A percentile compares a stretch with the other conserved stretches of the same genome.
Conservation (phyloP, 2,888 invertebrate genomes). For the Chaetogeoica ovagalla region DNA sequence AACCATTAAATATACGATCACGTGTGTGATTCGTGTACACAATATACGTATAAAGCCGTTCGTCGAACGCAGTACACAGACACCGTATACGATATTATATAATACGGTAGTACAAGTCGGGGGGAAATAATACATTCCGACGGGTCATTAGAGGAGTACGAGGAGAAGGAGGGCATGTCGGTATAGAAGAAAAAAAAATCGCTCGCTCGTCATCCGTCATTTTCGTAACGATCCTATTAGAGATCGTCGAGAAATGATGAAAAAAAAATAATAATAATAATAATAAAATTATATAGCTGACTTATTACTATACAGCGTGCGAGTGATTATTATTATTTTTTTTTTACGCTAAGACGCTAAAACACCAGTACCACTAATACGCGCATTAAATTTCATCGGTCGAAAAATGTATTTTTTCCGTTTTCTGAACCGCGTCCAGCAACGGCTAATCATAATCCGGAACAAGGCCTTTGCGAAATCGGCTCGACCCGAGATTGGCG, state of each 20-base stretch:
- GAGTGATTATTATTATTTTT: too few relatives aligned
- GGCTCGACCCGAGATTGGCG: too few relatives aligned
- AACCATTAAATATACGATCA: slow-evolving; percentile 25
- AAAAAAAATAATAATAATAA: not conserved
- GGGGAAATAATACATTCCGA: slow-evolving; percentile 34
- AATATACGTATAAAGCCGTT: not conserved
- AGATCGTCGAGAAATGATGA: slow-evolving; percentile 14
- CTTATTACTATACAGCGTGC: too few relatives aligned
- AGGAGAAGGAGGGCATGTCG: not conserved
- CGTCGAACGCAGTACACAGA: not conserved
- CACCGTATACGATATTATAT: not conserved
- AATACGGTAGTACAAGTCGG: slow-evolving; percentile 20
- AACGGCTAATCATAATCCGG: too few relatives aligned
- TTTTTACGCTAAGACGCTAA: not conserved
- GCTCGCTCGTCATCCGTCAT: slow-evolving; percentile 28
- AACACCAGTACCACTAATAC: not conserved
- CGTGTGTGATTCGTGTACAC: not conserved
- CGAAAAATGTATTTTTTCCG: too few relatives aligned
- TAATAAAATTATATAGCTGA: not conserved
- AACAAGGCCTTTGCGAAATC: too few relatives aligned
- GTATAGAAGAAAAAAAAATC: slow-evolving; percentile 16
- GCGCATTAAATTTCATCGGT: too few relatives aligned
- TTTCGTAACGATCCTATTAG: slow-evolving; percentile 34
- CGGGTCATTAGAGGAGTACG: slow-evolving; percentile 45
- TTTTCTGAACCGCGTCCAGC: too few relatives aligned